Evolutionary conservation across 2,113 vertebrate genomes (phyloP), one percentile per base, ranked within the genome.

Genomic region (Petrocephalus microphthalmus): DNA sequence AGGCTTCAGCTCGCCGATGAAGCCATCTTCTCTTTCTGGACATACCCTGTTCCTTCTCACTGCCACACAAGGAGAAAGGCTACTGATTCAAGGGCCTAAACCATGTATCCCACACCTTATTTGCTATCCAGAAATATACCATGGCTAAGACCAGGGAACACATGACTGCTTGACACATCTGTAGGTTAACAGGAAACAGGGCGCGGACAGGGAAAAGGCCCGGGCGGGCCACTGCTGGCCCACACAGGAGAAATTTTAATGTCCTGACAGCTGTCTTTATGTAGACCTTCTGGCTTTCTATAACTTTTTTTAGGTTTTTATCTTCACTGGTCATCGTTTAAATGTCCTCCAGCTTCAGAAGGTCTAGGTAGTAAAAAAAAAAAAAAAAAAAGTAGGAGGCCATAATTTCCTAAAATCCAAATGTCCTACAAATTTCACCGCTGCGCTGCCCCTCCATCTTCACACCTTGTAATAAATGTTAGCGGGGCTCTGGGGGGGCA

Each of bases 381-480:
- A 53, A 37, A 29, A 85, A 85, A 17, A 85, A 88, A 89, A 87
- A 37, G 81, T 85, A 89, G 89, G 89, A 89, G 89, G 89, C 89
- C 86, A 82, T 67, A 57, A 83, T 83, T 87, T 54, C 49, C 86
- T 89, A 89, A 89, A 78, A 87, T 53, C 33, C 84, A 87, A 84
- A 84, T 29, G 56, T 89, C 81, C 93, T 90, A 88, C 89, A 91
- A 93, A 91, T 92, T 91, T 91, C 91, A 57, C 53, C 6, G 33
- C 49, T 83, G 91, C 88, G 7, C n/a, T 74, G 51, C 1, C 74
- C 56, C 87, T 54, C 5, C 87, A 91, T 94, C 29, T 88, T 95
- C 97, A 99, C 94, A 99, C 98, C 93, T 99, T 99, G 96, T 99
- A 99, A 96, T 99, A 99, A 95, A 99, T 99, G 96, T 99, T 99